Evolutionary conservation across 1,140 invertebrate species (phyloP).

Genomic region (Scaptodrosophila lebanonensis): DNA sequence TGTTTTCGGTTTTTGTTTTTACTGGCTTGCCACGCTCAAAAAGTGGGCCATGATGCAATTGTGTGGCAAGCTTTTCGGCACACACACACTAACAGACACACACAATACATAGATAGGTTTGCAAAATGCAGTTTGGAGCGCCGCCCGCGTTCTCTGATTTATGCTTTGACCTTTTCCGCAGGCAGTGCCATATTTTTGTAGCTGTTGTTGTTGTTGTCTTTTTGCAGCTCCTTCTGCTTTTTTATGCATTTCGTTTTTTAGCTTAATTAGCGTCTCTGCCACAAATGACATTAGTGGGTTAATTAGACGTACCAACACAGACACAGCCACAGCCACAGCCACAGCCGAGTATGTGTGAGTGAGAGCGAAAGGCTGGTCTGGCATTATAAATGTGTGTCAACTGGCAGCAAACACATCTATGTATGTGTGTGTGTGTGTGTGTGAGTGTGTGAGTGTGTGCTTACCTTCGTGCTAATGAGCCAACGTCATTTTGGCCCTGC

Average conservation of each 20-base stretch:
- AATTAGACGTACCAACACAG: constrained; percentile 49
- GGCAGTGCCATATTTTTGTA: constrained; percentile 43
- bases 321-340: constrained; percentile 17
- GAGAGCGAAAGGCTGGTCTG: too few species aligned
- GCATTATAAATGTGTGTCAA: constrained; percentile 56
- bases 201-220: constrained; percentile 13
- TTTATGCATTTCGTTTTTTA: constrained; percentile 37
- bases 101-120: too few species aligned
- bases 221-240: constrained; percentile 8
- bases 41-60: constrained; percentile 64
- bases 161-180: constrained; percentile 73
- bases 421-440: too few species aligned
- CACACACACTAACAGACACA: too few species aligned
- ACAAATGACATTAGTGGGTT: constrained; percentile 68
- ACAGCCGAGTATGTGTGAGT: constrained; percentile 2
- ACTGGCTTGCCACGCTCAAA: constrained; percentile 16
- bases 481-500: constrained; percentile 20
- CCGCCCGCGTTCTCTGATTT: constrained; percentile 39
- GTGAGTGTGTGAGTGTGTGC: too few species aligned
- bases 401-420: too few species aligned
- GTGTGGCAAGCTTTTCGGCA: constrained; percentile 3
- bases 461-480: constrained; percentile 41
- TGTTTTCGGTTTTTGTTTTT: too few species aligned
- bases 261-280: constrained; percentile 62
- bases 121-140: too few species aligned